A percentile compares a stretch with the other conserved stretches of the same genome.
phyloP scores from a whole-genome alignment of 2,888 invertebrate genomes.

The Steromphala cineraria region DNA sequence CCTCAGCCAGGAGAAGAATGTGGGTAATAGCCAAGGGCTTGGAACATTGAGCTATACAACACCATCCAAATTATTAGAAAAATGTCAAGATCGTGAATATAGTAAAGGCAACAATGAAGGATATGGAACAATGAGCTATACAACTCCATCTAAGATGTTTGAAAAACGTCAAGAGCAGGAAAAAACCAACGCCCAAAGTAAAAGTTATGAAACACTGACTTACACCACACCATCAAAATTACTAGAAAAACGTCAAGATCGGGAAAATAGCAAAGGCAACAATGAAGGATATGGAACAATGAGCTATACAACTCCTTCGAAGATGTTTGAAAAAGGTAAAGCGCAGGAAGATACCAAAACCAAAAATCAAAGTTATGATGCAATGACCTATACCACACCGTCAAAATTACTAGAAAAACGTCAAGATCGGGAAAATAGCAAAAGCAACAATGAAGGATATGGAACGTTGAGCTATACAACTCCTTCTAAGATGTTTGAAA shows the following conservation, averaged over 20 bases:
- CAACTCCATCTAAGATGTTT: constrained; percentile 16
- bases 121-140: neutral
- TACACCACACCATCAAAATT: constrained; percentile 34
- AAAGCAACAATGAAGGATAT: neutral
- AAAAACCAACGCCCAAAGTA: neutral
- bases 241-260: neutral
- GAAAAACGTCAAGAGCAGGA: neutral
- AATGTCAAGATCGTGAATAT: neutral
- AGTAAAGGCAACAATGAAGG: neutral
- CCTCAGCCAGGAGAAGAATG: no score
- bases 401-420: constrained; percentile 15
- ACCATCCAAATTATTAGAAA: constrained; percentile 31
- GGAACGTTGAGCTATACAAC: constrained; percentile 10
- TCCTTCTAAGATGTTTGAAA: constrained; percentile 11
- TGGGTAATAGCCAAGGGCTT: no score
- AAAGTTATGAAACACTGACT: neutral
- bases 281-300: neutral
- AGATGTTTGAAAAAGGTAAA: neutral
- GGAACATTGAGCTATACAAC: constrained; percentile 24
- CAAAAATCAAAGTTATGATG: neutral
- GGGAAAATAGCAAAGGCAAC: neutral
- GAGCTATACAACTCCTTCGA: constrained; percentile 1
- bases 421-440: neutral
- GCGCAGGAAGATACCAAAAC: neutral
- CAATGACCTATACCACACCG: neutral